phyloP scores from a whole-genome alignment of 1,140 invertebrate species.

The Drosophila carrolli region DNA sequence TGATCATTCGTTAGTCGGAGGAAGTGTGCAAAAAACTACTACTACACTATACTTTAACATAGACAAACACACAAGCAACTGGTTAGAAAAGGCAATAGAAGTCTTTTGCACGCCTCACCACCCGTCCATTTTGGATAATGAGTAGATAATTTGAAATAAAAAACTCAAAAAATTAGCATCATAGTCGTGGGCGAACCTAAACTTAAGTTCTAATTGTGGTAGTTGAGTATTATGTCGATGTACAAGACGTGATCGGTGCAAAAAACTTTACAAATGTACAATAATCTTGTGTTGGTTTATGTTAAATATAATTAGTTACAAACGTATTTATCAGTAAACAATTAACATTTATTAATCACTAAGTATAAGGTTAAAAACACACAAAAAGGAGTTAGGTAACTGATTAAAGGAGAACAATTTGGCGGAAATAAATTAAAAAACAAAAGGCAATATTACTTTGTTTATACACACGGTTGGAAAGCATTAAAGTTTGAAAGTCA shows the following conservation, averaged over 20 bases:
- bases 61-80: slow-evolving; percentile 41
- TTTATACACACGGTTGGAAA: slow-evolving; percentile 19
- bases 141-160: slow-evolving; percentile 10
- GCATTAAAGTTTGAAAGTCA: background rate
- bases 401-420: background rate
- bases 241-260: slow-evolving; percentile 68
- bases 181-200: slow-evolving; percentile 34
- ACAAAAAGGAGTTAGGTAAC: slow-evolving; percentile 14
- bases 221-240: slow-evolving; percentile 30
- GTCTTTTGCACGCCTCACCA: slow-evolving; percentile 73
- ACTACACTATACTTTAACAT: slow-evolving; percentile 46
- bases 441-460: slow-evolving; percentile 7
- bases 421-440: slow-evolving; percentile 19
- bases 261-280: slow-evolving; percentile 82
- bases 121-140: background rate
- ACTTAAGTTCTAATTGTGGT: slow-evolving; percentile 39
- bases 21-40: slow-evolving; percentile 72
- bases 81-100: slow-evolving; percentile 66
- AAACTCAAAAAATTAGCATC: slow-evolving; percentile 68
- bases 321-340: slow-evolving; percentile 47
- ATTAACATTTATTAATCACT: slow-evolving; percentile 52
- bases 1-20: slow-evolving; percentile 32
- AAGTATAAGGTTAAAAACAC: slow-evolving; percentile 43
- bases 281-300: slow-evolving; percentile 53
- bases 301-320: slow-evolving; percentile 73